Percentiles rank a stretch among this genome's conserved stretches.
Evolutionary conservation across 2,797 vertebrate species (phyloP).

Genomic region (Galaxias olidus): DNA sequence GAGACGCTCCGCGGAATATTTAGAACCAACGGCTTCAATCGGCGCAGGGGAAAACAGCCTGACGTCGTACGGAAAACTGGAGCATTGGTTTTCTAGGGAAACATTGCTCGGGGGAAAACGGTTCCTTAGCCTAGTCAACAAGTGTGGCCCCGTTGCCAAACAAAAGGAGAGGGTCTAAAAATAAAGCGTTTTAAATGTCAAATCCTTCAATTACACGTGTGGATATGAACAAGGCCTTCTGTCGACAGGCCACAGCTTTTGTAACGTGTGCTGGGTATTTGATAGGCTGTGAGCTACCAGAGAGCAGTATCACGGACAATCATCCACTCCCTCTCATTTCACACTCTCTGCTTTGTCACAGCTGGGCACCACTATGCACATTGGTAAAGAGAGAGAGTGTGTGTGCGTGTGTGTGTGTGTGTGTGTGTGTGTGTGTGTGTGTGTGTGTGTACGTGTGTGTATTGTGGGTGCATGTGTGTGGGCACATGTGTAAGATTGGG

Average conservation of each 20-base stretch:
- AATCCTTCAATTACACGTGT: constrained; percentile 4
- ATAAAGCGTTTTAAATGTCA: constrained; percentile 13
- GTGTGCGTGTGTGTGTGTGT: constrained; percentile 10
- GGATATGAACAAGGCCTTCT: not conserved
- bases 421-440: constrained; percentile 7
- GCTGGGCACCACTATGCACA: constrained; percentile 14
- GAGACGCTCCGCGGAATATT: too few relatives aligned
- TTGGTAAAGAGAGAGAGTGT: not conserved
- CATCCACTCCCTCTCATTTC: constrained; percentile 36
- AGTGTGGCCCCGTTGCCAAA: not conserved
- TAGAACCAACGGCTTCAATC: too few relatives aligned
- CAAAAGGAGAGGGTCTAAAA: not conserved
- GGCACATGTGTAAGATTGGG: not conserved
- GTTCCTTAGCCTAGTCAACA: constrained; percentile 24
- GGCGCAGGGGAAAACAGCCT: too few relatives aligned
- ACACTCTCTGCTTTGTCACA: constrained; percentile 41
- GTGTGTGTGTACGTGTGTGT: not conserved
- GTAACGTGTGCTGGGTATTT: not conserved
- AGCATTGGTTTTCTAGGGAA: not conserved
- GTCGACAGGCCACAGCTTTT: too few relatives aligned
- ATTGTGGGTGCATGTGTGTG: not conserved
- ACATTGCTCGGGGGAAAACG: constrained; percentile 1
- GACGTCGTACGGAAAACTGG: not conserved
- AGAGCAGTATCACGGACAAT: constrained; percentile 39
- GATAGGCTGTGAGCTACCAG: constrained; percentile 15